A percentile compares a stretch with the other conserved stretches of the same genome.
Conservation (phyloP, 2,797 vertebrate genomes). For the Micrastur ruficollis region DNA sequence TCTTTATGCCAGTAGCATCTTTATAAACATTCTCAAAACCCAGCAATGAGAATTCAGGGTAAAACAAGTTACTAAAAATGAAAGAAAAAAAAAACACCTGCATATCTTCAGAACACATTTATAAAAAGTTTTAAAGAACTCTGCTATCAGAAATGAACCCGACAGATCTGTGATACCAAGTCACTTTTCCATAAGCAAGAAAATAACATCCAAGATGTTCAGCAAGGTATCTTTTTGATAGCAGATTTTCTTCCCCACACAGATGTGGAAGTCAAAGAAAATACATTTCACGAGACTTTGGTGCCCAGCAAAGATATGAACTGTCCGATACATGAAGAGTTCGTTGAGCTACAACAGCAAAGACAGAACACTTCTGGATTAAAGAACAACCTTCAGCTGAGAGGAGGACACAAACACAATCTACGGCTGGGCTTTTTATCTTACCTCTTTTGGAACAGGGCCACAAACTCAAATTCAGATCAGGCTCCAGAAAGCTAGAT, state of each 20-base stretch:
- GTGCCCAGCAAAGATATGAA: not conserved
- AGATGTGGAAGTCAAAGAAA: not conserved
- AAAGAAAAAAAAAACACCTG: accelerated
- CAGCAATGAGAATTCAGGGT: not conserved
- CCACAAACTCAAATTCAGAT: not conserved
- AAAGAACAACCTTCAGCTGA: not conserved
- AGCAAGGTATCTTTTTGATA: not conserved
- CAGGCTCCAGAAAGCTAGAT: not conserved
- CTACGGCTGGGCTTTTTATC: not conserved
- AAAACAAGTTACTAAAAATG: not conserved
- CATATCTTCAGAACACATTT: accelerated
- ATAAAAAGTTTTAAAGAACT: not conserved
- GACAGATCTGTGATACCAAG: not conserved
- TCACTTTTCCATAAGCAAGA: not conserved
- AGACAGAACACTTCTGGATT: not conserved
- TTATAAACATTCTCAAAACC: not conserved
- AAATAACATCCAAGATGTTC: not conserved
- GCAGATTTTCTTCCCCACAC: not conserved
- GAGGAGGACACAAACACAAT: not conserved
- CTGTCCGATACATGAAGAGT: accelerated
- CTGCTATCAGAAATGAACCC: not conserved
- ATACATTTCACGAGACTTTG: accelerated
- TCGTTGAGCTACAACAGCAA: not conserved
- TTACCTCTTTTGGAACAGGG: not conserved
- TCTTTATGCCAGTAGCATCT: not conserved